Percentiles rank a stretch among this genome's conserved stretches.
These are phyloP conservation scores for Mormyrus proboscirostris DNA, from an alignment of 2,797 vertebrate genomes.

Conservation along the genomic window DNA sequence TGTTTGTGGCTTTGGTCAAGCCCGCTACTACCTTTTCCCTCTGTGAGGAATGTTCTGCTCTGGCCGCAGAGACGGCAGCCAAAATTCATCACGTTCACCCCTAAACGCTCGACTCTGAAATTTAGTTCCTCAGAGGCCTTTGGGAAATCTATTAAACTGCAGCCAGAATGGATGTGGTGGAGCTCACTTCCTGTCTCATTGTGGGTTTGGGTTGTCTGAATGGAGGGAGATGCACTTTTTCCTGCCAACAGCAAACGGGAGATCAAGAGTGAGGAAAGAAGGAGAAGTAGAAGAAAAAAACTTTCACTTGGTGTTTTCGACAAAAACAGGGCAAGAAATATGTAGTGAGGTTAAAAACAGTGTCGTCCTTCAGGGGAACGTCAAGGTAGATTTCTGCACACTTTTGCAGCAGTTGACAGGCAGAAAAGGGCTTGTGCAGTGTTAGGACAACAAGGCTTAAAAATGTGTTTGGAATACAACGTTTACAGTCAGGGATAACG, in stretches of 20 bases:
- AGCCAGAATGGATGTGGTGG: conserved; percentile 69
- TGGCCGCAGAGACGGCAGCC: conserved; percentile 34
- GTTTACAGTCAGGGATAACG: background rate
- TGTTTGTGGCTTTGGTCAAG: conserved; percentile 37
- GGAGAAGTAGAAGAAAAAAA: conserved; percentile 10
- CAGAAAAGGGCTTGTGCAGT: background rate
- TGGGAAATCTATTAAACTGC: conserved; percentile 42
- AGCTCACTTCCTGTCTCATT: conserved; percentile 70
- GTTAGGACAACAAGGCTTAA: background rate
- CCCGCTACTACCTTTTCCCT: conserved; percentile 11
- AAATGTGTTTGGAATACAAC: background rate
- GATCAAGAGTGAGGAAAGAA: background rate
- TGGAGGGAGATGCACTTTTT: conserved; percentile 36
- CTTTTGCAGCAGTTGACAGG: background rate
- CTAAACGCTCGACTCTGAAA: conserved; percentile 50
- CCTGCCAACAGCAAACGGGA: conserved; percentile 53
- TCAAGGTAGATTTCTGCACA: background rate
- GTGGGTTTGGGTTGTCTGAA: conserved; percentile 66
- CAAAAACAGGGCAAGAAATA: conserved; percentile 10
- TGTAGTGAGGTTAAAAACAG: conserved; percentile 4
- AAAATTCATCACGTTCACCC: conserved; percentile 47
- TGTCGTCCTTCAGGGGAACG: background rate
- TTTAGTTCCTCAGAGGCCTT: conserved; percentile 24
- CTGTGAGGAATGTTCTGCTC: conserved; percentile 2
- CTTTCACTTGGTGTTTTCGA: background rate